phyloP scores from a whole-genome alignment of 2,113 vertebrate species.

The Varanus komodoensis region DNA sequence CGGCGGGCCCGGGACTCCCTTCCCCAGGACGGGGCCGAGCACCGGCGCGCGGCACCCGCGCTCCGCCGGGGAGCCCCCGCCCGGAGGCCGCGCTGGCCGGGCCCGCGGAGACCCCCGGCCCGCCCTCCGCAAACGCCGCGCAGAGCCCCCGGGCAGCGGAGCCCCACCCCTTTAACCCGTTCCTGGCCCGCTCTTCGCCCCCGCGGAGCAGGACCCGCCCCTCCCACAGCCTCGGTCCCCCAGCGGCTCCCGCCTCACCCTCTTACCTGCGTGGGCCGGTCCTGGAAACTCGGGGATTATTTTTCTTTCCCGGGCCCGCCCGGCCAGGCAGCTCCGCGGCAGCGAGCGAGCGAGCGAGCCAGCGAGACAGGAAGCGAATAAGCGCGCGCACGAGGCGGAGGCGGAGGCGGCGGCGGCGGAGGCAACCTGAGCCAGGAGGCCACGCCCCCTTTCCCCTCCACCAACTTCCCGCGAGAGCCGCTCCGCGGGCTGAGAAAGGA shows the following conservation, averaged over 20 bases:
- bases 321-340: slow-evolving; percentile 8
- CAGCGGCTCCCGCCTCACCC: slow-evolving; percentile 9
- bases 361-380: not conserved
- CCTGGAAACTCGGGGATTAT: not conserved
- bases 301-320: not conserved
- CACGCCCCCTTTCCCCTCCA: slow-evolving; percentile 27
- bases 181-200: not conserved
- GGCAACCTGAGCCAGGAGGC: not conserved
- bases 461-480: slow-evolving; percentile 73
- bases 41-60: no score
- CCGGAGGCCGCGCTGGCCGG: no score
- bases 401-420: not conserved
- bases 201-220: not conserved
- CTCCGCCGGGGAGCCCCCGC: no score
- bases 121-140: not conserved
- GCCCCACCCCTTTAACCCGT: not conserved
- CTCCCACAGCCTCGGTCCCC: not conserved
- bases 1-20: no score
- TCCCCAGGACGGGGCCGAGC: no score
- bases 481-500: not conserved
- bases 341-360: not conserved
- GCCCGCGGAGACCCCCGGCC: no score
- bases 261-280: not conserved
- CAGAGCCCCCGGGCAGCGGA: not conserved
- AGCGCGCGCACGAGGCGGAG: slow-evolving; percentile 13